These are phyloP conservation scores for Parauchenoglanis punctatus DNA, from an alignment of 2,797 vertebrate species.

Conservation along the genomic window DNA sequence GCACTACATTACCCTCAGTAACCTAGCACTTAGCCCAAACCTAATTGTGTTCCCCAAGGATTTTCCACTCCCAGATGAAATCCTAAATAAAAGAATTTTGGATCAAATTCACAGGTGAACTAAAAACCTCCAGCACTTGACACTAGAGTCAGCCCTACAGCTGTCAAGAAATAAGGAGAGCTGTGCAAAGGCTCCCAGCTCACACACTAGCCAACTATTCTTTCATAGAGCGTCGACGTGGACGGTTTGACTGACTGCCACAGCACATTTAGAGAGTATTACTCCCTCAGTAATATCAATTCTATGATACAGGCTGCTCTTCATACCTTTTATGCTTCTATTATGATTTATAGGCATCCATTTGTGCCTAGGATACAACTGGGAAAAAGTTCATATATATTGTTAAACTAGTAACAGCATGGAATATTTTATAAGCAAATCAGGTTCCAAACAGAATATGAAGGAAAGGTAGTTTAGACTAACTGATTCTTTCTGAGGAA, in stretches of 20 bases:
- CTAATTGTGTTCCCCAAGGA: neutral
- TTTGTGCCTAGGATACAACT: conserved; percentile 1
- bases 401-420: conserved; percentile 17
- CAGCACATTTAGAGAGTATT: conserved; percentile 45
- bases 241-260: conserved; percentile 57
- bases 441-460: neutral
- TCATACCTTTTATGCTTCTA: conserved; percentile 31
- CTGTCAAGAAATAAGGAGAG: conserved; percentile 42
- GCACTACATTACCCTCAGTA: conserved; percentile 23
- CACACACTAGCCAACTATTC: conserved; percentile 48
- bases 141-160: conserved; percentile 40
- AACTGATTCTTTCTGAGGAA: neutral
- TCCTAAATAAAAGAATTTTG: conserved; percentile 4
- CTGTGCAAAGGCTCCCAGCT: conserved; percentile 19
- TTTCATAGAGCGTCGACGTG: conserved; percentile 58
- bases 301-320: conserved; percentile 18
- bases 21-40: conserved; percentile 10
- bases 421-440: conserved; percentile 16
- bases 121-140: conserved; percentile 38
- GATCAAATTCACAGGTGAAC: conserved; percentile 23
- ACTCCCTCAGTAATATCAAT: conserved; percentile 37
- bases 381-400: neutral
- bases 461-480: neutral
- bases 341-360: conserved; percentile 11
- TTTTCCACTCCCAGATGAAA: conserved; percentile 13